These are phyloP conservation scores for Lasiommata megera DNA, from an alignment of 2,888 invertebrate species.

Conservation along the genomic window DNA sequence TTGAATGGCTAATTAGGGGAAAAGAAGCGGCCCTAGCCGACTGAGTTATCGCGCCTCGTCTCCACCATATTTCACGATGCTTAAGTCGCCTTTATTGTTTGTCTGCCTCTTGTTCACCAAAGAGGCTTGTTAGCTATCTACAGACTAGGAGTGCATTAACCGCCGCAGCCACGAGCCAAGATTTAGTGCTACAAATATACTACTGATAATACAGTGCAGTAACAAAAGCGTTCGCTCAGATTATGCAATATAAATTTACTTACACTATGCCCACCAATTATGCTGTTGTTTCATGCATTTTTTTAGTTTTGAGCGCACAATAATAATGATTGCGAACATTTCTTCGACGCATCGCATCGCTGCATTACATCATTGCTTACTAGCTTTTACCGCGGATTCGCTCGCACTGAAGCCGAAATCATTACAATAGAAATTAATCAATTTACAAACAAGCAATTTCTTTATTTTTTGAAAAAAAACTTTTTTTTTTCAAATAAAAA, in stretches of 20 bases:
- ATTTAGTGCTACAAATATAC: slow-evolving; percentile 27
- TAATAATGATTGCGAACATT: too few species aligned
- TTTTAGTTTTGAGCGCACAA: too few species aligned
- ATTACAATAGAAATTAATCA: too few species aligned
- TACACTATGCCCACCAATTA: too few species aligned
- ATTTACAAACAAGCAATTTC: too few species aligned
- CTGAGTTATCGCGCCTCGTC: slow-evolving; percentile 75
- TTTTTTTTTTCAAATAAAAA: too few species aligned
- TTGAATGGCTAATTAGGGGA: slow-evolving; percentile 81
- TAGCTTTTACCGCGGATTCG: too few species aligned
- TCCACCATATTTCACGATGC: slow-evolving; percentile 75
- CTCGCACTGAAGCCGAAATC: too few species aligned
- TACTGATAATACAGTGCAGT: slow-evolving; percentile 3
- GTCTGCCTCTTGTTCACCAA: slow-evolving; percentile 73
- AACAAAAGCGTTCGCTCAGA: background rate
- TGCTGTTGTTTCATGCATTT: too few species aligned
- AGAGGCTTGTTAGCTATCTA: slow-evolving; percentile 76
- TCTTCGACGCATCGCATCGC: too few species aligned
- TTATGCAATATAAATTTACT: background rate
- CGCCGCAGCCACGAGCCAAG: slow-evolving; percentile 20
- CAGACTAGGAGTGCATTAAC: slow-evolving; percentile 70
- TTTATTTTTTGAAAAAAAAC: too few species aligned
- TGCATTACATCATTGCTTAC: too few species aligned
- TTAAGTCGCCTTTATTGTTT: slow-evolving; percentile 75
- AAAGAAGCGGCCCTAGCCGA: slow-evolving; percentile 69